A percentile compares a stretch with the other conserved stretches of the same genome.
Evolutionary conservation across 2,797 vertebrate species (phyloP).

Genomic region (Phoxinus dragarum): DNA sequence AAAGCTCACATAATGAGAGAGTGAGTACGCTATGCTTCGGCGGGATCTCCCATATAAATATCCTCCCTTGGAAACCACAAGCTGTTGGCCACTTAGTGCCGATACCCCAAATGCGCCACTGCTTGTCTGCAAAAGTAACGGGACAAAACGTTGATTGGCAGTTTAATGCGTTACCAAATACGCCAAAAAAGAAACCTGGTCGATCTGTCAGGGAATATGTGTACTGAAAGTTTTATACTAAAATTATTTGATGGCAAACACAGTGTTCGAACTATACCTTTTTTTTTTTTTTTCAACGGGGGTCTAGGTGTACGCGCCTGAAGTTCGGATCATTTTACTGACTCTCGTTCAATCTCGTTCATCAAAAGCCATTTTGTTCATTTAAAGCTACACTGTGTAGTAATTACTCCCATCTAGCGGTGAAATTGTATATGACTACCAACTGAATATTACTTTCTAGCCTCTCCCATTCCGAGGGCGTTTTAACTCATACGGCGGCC

Average conservation of each 20-base stretch:
- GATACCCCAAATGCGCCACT: constrained; percentile 8
- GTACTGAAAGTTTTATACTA: background rate
- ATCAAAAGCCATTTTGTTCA: no score
- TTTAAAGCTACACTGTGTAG: no score
- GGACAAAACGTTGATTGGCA: background rate
- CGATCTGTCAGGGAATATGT: background rate
- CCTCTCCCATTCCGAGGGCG: no score
- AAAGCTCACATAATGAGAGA: constrained; percentile 70
- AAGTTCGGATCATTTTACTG: no score
- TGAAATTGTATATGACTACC: no score
- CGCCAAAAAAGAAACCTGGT: background rate
- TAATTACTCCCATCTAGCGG: no score
- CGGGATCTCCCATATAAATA: constrained; percentile 11
- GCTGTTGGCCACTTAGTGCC: constrained; percentile 1
- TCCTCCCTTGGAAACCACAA: constrained; percentile 29
- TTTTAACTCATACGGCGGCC: no score
- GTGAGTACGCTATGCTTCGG: constrained; percentile 56
- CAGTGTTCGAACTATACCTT: no score
- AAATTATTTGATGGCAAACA: background rate
- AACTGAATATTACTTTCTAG: no score
- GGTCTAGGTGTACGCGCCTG: no score
- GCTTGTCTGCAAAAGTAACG: constrained; percentile 11
- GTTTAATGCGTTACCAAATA: background rate
- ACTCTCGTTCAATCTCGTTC: no score
- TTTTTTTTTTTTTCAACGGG: no score